phyloP scores from a whole-genome alignment of 2,797 vertebrate species.

The Petrocephalus sullivani region DNA sequence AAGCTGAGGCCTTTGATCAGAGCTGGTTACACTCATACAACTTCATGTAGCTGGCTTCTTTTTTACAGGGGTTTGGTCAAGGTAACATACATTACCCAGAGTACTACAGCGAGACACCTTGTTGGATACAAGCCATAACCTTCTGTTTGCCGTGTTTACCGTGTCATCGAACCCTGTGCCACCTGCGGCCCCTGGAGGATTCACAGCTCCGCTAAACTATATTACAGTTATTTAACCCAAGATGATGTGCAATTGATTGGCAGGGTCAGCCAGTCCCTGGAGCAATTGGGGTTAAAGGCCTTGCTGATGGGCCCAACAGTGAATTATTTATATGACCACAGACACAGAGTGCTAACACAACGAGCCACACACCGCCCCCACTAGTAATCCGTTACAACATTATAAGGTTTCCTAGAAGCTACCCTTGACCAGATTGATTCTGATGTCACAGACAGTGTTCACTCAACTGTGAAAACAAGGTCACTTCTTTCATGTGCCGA shows the following conservation, averaged over 20 bases:
- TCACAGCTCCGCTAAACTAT: neutral
- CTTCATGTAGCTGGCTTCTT: neutral
- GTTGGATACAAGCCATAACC: neutral
- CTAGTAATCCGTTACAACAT: neutral
- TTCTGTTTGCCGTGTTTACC: neutral
- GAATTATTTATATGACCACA: neutral
- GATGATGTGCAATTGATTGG: neutral
- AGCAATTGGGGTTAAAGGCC: neutral
- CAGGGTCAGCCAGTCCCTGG: neutral
- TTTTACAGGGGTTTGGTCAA: neutral
- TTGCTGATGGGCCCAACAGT: neutral
- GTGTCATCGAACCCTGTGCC: neutral
- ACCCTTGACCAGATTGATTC: neutral
- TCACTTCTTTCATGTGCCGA: neutral
- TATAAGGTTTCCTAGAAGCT: neutral
- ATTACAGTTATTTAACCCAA: neutral
- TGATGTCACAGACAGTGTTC: neutral
- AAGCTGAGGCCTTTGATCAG: neutral
- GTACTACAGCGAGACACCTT: neutral
- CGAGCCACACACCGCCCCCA: neutral
- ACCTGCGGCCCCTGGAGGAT: neutral
- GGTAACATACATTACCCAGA: neutral
- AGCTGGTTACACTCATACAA: neutral
- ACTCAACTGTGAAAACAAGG: neutral
- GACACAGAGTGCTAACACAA: neutral